Evolutionary conservation across 2,797 vertebrate genomes (phyloP).

Genomic region (Luscinia luscinia): DNA sequence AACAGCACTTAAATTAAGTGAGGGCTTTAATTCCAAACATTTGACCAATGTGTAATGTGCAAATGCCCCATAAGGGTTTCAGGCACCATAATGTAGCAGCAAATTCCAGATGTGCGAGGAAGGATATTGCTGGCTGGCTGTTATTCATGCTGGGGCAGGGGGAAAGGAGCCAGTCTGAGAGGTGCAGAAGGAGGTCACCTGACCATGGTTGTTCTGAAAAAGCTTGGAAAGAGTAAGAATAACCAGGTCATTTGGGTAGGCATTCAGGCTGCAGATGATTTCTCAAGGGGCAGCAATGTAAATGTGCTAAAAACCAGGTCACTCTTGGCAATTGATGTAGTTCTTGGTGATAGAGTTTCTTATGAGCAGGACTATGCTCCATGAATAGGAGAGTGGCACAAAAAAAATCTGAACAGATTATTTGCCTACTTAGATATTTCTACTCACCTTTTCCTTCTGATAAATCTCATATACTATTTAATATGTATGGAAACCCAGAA

Average conservation of each 20-base stretch:
- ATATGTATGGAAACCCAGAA: not conserved
- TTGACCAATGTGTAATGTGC: not conserved
- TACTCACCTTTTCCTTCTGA: not conserved
- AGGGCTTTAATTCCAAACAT: not conserved
- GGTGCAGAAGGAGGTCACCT: not conserved
- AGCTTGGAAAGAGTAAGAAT: not conserved
- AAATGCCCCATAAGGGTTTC: not conserved
- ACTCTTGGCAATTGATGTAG: not conserved
- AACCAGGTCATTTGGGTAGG: not conserved
- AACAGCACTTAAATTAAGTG: not conserved
- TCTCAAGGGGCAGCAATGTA: not conserved
- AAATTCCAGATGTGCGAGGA: not conserved
- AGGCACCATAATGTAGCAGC: accelerated
- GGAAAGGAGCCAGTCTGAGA: not conserved
- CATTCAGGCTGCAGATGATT: not conserved
- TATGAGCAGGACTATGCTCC: not conserved
- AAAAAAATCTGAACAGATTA: not conserved
- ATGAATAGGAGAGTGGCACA: not conserved
- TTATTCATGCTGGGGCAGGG: not conserved
- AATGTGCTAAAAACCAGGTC: not conserved
- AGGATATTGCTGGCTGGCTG: not conserved
- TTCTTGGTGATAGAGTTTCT: not conserved
- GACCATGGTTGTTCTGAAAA: not conserved
- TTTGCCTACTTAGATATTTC: not conserved
- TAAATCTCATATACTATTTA: not conserved